These are phyloP conservation scores for Enteromius fasciolatus DNA, from an alignment of 2,797 vertebrate species.

Conservation along the genomic window DNA sequence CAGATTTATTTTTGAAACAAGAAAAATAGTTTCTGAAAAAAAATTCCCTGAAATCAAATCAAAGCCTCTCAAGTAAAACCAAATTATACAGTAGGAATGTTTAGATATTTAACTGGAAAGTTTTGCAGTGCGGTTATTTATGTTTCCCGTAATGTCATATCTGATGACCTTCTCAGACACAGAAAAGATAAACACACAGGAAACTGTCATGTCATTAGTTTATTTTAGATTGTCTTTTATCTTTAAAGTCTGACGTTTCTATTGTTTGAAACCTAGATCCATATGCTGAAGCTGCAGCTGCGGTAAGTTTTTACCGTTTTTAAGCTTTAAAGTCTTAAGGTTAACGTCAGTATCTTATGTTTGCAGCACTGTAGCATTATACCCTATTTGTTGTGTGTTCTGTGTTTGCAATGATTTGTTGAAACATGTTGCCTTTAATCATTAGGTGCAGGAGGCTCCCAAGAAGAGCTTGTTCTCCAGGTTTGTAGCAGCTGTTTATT, in stretches of 20 bases:
- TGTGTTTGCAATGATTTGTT: constrained; percentile 20
- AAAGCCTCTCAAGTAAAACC: not conserved
- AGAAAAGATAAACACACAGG: constrained; percentile 27
- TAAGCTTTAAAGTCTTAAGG: not conserved
- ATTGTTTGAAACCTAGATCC: constrained; percentile 72
- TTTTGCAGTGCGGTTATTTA: not conserved
- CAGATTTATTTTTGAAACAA: not conserved
- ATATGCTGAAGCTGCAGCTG: constrained; percentile 66
- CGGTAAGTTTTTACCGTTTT: constrained; percentile 60
- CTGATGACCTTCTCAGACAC: not conserved
- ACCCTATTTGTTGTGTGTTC: not conserved
- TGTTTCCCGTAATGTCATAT: constrained; percentile 2
- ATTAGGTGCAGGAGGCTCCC: constrained; percentile 69
- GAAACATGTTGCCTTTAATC: constrained; percentile 27
- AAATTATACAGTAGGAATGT: not conserved
- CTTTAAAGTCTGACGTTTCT: constrained; percentile 14
- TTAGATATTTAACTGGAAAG: not conserved
- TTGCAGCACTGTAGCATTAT: not conserved
- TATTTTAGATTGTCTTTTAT: not conserved
- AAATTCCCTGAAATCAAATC: not conserved
- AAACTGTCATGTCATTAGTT: constrained; percentile 28
- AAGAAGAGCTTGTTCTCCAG: constrained; percentile 70
- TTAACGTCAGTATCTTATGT: not conserved
- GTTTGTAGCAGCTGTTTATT: constrained; percentile 61
- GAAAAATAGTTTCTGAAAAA: not conserved